Evolutionary conservation across 2,797 vertebrate genomes (phyloP), one percentile per base, ranked within the genome.

Genomic region (Galagoides demidoff): DNA sequence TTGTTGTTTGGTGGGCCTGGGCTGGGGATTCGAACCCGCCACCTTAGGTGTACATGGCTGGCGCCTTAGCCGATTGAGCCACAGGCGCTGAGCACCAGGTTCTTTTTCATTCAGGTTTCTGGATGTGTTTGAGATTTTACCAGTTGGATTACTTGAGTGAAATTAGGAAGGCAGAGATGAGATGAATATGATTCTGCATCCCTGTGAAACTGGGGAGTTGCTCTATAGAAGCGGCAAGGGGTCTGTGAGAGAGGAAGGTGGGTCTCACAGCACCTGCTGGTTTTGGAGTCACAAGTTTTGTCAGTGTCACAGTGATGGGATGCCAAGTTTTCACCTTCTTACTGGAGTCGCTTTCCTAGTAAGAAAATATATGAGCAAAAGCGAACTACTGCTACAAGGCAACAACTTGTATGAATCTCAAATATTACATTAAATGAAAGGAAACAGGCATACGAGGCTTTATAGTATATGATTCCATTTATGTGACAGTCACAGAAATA

Each of bases 331-430:
- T 81, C 16, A 59, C n/a, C 29, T 52, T 61, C 34, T 76, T 90
- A 19, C 12, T 71, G 3, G 43, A 77, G 27, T 7, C 11, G 27
- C n/a, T 45, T 63, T 11, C 74, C 17, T 81, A 8, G 11, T 37
- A 82, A 64, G 31, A 16, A 85, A 85, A 34, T 79, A 90, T 49
- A 92, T n/a, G 64, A 90, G 64, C 23, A 43, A 68, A 57, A 29
- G 91, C 6, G 2, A 31, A 39, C 49, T 70, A n/a, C 8, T 61
- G 34, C 7, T 37, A 20, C 0, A 10, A 10, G 25, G 13, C 27
- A 71, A 6, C 27, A 64, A 55, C 8, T 77, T 20, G 5, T 11
- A 10, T 49, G 34, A 63, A 27, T 19, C 45, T 68, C 71, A 55
- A 91, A 92, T 37, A 17, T 71, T 49, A 19, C 23, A 27, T 34